Conservation (phyloP, 1,140 invertebrate species). For the Zelostemma sp. region DNA sequence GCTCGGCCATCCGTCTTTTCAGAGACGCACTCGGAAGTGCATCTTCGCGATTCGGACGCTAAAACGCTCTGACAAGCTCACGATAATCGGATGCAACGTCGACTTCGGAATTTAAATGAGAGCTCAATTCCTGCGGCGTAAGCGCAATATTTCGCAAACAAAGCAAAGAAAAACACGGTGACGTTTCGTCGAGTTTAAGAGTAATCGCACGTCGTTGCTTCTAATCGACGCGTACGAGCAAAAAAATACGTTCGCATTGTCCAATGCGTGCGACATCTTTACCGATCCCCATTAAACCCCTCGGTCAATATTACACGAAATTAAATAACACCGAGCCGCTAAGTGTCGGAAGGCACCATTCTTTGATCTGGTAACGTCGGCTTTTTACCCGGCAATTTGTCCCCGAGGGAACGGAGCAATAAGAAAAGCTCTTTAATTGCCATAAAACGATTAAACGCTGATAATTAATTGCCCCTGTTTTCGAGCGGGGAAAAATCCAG, state of each 20-base stretch:
- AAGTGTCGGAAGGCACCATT: conserved; percentile 45
- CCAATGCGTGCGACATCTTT: conserved; percentile 53
- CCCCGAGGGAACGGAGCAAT: background rate
- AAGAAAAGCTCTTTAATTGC: conserved; percentile 22
- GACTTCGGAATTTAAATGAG: conserved; percentile 6
- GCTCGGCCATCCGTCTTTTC: conserved; percentile 39
- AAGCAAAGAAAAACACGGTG: background rate
- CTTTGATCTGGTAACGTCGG: conserved; percentile 50
- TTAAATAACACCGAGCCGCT: conserved; percentile 62
- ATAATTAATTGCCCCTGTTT: conserved; percentile 14
- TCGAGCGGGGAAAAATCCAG: no score
- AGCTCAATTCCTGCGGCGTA: background rate
- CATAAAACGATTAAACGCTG: conserved; percentile 15
- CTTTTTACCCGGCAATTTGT: conserved; percentile 58
- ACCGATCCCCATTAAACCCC: conserved; percentile 51
- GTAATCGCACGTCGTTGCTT: background rate
- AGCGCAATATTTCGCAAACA: background rate
- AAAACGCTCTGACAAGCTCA: conserved; percentile 40
- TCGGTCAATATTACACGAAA: conserved; percentile 58
- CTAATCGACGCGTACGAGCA: background rate
- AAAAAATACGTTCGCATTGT: background rate
- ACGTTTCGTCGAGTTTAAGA: background rate
- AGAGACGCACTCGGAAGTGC: conserved; percentile 40
- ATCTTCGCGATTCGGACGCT: conserved; percentile 39
- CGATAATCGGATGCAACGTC: conserved; percentile 44